These are phyloP conservation scores for Caenorhabditis tropicalis DNA, from an alignment of 1,140 invertebrate species.

Conservation along the genomic window DNA sequence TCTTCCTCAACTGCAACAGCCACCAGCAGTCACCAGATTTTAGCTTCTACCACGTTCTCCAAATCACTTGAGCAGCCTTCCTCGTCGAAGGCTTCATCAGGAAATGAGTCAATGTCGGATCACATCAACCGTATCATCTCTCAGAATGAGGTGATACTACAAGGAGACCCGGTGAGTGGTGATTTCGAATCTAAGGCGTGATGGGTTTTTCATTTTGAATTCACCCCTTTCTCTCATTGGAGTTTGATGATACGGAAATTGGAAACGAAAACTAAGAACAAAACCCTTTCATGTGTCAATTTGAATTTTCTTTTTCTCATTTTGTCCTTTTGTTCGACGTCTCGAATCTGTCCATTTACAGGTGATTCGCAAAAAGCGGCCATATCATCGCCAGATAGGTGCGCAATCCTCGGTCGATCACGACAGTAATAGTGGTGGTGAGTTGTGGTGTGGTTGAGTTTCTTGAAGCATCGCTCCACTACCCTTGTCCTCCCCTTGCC, in stretches of 20 bases:
- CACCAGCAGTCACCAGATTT: conserved; percentile 23
- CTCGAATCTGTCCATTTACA: conserved; percentile 44
- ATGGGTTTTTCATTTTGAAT: conserved; percentile 1
- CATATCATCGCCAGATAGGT: conserved; percentile 58
- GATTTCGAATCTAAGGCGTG: not conserved
- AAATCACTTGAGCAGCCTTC: conserved; percentile 22
- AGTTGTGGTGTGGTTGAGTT: conserved; percentile 47
- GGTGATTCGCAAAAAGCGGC: conserved; percentile 55
- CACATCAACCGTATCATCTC: conserved; percentile 33
- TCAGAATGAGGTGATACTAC: conserved; percentile 28
- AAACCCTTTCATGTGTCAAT: conserved; percentile 22
- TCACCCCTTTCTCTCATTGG: not conserved
- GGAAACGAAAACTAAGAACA: not conserved
- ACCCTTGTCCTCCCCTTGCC: conserved; percentile 32
- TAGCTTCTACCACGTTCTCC: not conserved
- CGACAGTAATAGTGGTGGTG: conserved; percentile 56
- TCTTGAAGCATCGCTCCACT: conserved; percentile 26
- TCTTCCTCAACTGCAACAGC: not conserved
- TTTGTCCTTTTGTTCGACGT: not conserved
- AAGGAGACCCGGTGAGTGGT: conserved; percentile 38
- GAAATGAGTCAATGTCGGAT: conserved; percentile 37
- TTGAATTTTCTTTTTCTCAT: not conserved
- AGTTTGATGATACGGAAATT: not conserved
- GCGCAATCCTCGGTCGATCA: conserved; percentile 58
- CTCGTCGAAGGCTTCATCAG: conserved; percentile 20